Percentiles rank a stretch among this genome's conserved stretches.
Evolutionary conservation across 2,888 invertebrate genomes (phyloP).

Genomic region (Criorhina ranunculi): DNA sequence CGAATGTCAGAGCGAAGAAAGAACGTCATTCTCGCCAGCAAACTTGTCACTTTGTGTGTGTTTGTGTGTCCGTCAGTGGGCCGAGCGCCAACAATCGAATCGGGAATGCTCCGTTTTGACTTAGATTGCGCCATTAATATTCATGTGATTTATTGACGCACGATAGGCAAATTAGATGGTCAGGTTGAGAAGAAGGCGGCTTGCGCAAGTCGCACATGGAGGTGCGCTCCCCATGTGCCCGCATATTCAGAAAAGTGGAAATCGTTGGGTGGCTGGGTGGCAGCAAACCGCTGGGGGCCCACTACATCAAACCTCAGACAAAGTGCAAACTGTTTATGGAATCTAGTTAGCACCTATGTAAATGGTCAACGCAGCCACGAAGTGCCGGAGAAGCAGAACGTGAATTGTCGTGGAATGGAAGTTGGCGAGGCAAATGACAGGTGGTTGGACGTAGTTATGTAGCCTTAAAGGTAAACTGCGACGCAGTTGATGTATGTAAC

Average conservation of each 20-base stretch:
- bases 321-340: constrained; percentile 65
- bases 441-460: constrained; percentile 25
- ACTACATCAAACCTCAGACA: constrained; percentile 33
- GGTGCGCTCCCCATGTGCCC: constrained; percentile 1
- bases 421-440: constrained; percentile 57
- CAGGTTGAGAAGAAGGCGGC: constrained; percentile 38
- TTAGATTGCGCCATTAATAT: constrained; percentile 69
- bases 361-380: constrained; percentile 11
- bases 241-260: not conserved
- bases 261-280: constrained; percentile 25
- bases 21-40: constrained; percentile 51
- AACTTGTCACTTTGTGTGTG: constrained; percentile 56
- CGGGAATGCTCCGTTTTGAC: constrained; percentile 47
- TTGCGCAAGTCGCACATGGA: constrained; percentile 9
- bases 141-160: constrained; percentile 76
- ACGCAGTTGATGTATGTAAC: constrained; percentile 38
- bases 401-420: constrained; percentile 31
- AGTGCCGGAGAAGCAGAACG: not conserved
- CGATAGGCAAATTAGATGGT: constrained; percentile 66
- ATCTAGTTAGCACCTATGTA: constrained; percentile 67
- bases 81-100: constrained; percentile 62
- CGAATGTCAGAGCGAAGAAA: constrained; percentile 41
- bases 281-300: constrained; percentile 21
- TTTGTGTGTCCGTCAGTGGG: constrained; percentile 25
- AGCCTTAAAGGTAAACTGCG: constrained; percentile 22